Base-by-base conservation (phyloP, 1,140 invertebrate species). In the Hestina assimilis region DNA sequence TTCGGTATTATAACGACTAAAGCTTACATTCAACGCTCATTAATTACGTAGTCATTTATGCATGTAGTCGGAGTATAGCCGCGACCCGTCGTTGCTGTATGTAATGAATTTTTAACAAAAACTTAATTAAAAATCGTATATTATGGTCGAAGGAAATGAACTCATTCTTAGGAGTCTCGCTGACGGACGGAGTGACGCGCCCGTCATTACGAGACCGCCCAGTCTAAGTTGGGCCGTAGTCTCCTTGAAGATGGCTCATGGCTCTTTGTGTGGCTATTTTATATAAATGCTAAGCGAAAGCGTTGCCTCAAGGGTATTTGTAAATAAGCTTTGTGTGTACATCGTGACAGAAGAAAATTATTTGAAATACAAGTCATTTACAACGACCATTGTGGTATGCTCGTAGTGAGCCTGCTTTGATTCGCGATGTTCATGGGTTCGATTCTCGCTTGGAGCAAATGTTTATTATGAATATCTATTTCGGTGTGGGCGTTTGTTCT, bases 121-220 rank as follows among this genome's bases (percentile, higher is more conserved):
- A 85, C 82, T 85, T 87, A 87, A 87, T 87, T 87, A 87, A 87
- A 87, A 85, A 84, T 81, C 74, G 77, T 87, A 85, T 84, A 81
- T 84, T 75, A 72, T 72, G 79, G 76, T 79, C 77, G 78, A 79
- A 86, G 84, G 84, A 87, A 87, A 87, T 87, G 83, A 87, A 86
- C 84, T 84, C 84, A 86, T 87, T 85, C 82, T 81, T 74, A 52
- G 75, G 66, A 67, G 65, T 67, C 61, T 79, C 76, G 83, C 72
- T 87, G 82, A 84, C 84, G 80, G 71, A 42, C 57, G 55, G 71
- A 79, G 68, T 85, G 83, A 85, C 80, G 80, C 75, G 57, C 50
- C 74, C 69, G 66, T 87, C 79, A 87, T 84, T 82, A 87, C 60
- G 48, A 31, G 43, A 48, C 28, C 70, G 66, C 35, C 76, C 74